Base-by-base conservation (phyloP, 2,797 vertebrate species). In the Spinus olivaceus region DNA sequence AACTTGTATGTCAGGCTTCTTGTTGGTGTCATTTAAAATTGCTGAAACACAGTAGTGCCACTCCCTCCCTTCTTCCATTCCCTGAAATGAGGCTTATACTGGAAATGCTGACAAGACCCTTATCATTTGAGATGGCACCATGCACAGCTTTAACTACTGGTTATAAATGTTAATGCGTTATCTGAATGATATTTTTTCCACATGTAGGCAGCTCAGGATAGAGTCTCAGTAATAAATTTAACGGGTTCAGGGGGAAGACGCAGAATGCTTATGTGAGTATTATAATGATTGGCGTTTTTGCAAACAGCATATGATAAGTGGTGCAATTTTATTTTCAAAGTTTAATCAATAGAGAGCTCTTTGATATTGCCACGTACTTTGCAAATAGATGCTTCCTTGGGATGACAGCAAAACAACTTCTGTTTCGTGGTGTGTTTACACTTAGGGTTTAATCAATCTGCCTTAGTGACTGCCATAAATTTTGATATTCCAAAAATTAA, bases 291-390 rank as follows among this genome's bases (percentile, higher is more conserved):
- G 94, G 63, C 93, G 81, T 91, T 96, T 94, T 89, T 95, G 81
- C 82, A 96, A 96, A 97, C 89, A 94, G 57, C 71, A 33, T 92
- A 74, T 92, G 95, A 95, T 82, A 92, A 96, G 70, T 70, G 53
- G 84, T 88, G 86, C 46, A 60, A 93, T 95, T 96, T 94, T 95
- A 94, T 95, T 97, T 97, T 91, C 90, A 95, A 95, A 96, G 79
- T 92, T 79, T 95, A 97, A 96, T 95, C 73, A 94, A 95, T 95
- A 90, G 63, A 91, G 95, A 95, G 33, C 63, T 93, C 76, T 87
- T 91, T 94, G 83, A 53, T 97, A 86, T 88, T 95, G 84, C 70
- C 37, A 33, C 50, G 44, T 81, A 64, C 65, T 94, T 95, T 92
- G 78, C 71, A 94, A 88, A 90, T 81, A 91, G 87, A 81, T 88